phyloP scores from a whole-genome alignment of 1,140 invertebrate genomes.

The Bradynema listronoti region DNA sequence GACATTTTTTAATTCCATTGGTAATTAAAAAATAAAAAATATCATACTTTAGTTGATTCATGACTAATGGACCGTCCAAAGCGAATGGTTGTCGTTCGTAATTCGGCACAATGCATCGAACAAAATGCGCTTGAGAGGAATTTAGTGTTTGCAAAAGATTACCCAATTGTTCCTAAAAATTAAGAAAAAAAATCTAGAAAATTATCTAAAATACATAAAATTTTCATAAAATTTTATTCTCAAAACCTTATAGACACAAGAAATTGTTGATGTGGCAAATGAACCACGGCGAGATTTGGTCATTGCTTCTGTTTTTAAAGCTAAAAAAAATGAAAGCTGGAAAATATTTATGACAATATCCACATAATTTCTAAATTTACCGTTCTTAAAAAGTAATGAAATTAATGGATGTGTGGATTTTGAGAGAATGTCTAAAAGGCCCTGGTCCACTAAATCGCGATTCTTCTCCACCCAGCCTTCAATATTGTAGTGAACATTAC shows the following conservation, averaged over 20 bases:
- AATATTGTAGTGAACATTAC: constrained; percentile 89
- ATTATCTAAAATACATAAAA: neutral
- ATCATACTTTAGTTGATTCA: constrained; percentile 82
- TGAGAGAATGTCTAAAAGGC: constrained; percentile 58
- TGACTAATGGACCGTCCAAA: constrained; percentile 86
- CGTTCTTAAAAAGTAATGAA: constrained; percentile 18
- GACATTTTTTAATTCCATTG: constrained; percentile 9
- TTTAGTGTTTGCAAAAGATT: constrained; percentile 46
- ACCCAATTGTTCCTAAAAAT: constrained; percentile 40
- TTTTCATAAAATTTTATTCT: constrained; percentile 8
- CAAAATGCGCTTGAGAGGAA: constrained; percentile 51
- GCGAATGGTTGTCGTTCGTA: constrained; percentile 83
- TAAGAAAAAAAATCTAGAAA: neutral
- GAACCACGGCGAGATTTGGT: constrained; percentile 33
- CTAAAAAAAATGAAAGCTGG: neutral
- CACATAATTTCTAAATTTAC: constrained; percentile 8
- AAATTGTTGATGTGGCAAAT: constrained; percentile 36
- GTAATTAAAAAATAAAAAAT: neutral
- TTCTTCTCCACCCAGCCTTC: constrained; percentile 98
- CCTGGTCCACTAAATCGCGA: constrained; percentile 82
- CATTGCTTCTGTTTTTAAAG: constrained; percentile 19
- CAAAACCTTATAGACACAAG: constrained; percentile 39
- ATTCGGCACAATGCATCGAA: constrained; percentile 96
- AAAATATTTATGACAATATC: neutral
- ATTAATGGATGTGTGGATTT: constrained; percentile 23